These are phyloP conservation scores for Ferdinandea cuprea DNA, from an alignment of 2,888 invertebrate species.

Conservation along the genomic window DNA sequence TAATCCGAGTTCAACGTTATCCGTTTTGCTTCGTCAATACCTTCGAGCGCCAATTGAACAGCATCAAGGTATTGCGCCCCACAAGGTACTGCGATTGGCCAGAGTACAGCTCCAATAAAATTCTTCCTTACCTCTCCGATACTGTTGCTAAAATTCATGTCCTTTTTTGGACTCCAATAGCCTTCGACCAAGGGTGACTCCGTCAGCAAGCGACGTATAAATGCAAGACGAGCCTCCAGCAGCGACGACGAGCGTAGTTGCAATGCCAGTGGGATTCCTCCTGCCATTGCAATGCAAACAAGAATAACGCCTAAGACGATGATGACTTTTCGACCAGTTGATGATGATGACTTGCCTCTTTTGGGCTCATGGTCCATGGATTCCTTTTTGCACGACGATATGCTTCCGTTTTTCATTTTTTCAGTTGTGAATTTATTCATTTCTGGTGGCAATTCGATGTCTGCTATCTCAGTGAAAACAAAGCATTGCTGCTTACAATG, in stretches of 20 bases:
- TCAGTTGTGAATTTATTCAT: constrained; percentile 82
- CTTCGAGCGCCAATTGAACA: constrained; percentile 87
- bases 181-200: constrained; percentile 85
- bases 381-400: constrained; percentile 81
- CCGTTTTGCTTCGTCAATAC: constrained; percentile 87
- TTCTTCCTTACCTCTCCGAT: constrained; percentile 82
- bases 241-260: constrained; percentile 85
- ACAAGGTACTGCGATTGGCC: constrained; percentile 85
- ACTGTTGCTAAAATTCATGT: constrained; percentile 78
- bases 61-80: constrained; percentile 87
- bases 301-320: constrained; percentile 79
- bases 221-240: constrained; percentile 85
- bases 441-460: constrained; percentile 83
- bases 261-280: constrained; percentile 84
- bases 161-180: constrained; percentile 81
- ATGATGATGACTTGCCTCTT: constrained; percentile 73
- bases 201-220: constrained; percentile 84
- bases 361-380: constrained; percentile 60
- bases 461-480: constrained; percentile 83
- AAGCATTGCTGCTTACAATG: constrained; percentile 83
- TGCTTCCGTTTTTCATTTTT: constrained; percentile 81
- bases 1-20: constrained; percentile 84
- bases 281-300: constrained; percentile 82
- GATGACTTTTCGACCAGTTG: constrained; percentile 79
- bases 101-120: constrained; percentile 84